These are phyloP conservation scores for Varanus komodoensis DNA, from an alignment of 2,113 vertebrate genomes.

Conservation along the genomic window DNA sequence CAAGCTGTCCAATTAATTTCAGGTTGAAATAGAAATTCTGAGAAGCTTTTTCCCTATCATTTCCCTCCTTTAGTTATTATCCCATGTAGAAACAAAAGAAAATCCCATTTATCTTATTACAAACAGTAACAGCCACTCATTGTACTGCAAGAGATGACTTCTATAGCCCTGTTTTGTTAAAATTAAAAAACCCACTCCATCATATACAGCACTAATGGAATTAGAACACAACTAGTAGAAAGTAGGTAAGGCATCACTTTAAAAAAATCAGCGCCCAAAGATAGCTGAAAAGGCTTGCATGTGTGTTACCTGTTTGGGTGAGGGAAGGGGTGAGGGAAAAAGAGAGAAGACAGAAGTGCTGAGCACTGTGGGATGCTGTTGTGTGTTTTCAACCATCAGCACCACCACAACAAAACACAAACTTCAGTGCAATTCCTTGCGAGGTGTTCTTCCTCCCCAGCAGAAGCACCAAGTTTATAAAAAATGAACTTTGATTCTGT, in stretches of 20 bases:
- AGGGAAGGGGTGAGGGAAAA: too few relatives aligned
- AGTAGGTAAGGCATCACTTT: conserved; percentile 92
- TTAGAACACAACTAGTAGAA: conserved; percentile 77
- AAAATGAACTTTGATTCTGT: conserved; percentile 34
- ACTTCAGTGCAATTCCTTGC: conserved; percentile 68
- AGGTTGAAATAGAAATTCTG: conserved; percentile 63
- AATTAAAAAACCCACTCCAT: conserved; percentile 69
- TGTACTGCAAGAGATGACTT: conserved; percentile 75
- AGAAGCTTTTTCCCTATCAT: conserved; percentile 42
- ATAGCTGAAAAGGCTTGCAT: conserved; percentile 74
- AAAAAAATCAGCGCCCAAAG: conserved; percentile 87
- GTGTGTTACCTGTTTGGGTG: conserved; percentile 49
- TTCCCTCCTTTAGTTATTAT: conserved; percentile 51
- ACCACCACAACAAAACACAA: conserved; percentile 3
- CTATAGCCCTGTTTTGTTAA: conserved; percentile 78
- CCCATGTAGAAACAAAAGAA: conserved; percentile 57
- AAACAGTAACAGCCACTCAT: conserved; percentile 74
- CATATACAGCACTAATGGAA: conserved; percentile 76
- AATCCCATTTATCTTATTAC: conserved; percentile 61
- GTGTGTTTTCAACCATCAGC: conserved; percentile 25
- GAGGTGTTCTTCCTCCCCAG: conserved; percentile 64
- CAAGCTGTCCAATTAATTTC: conserved; percentile 60
- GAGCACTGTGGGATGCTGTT: conserved; percentile 43
- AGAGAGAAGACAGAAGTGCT: not conserved
- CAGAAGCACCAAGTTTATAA: conserved; percentile 59